Evolutionary conservation across 2,797 vertebrate species (phyloP), one percentile per base, ranked within the genome.

Genomic region (Malacoraja senta): DNA sequence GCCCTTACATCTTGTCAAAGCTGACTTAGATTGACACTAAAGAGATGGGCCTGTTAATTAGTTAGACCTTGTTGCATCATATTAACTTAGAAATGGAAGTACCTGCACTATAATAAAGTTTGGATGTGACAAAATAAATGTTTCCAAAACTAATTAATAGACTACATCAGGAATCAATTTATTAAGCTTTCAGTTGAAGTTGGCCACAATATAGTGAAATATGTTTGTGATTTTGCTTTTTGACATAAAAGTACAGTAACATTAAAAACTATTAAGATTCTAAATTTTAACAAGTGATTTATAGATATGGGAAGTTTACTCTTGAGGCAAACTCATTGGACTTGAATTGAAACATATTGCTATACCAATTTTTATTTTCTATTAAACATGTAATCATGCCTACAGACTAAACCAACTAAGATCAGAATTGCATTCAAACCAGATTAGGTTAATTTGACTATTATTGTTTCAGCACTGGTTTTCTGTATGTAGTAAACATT

Each of bases 101-200:
- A 12, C 26, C 29, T n/a, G 2, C 26, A 77, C 7, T 77, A n/a
- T 77, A 35, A 78, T 32, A 78, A 78, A 77, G 76, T 78, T 78
- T 78, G 77, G 32, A 78, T 78, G 77, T 78, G 77, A 78, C 77
- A 78, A 78, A 78, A 35, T 78, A 78, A 78, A 78, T 78, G n/a
- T 35, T 35, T 78, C 19, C 77, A 35, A 78, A 78, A 78, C 74
- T 9, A 77, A 77, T 29, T 77, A n/a, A 77, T 29, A 29, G 9
- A 77, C 24, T 76, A 78, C 76, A 78, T 10, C n/a, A 15, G 76
- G 29, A 24, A 17, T 78, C 77, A 78, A 78, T 78, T 78, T 78
- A 17, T 78, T 35, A 78, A 78, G 32, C n/a, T 35, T 15, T 78
- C 3, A 78, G 32, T 78, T 78, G 17, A 35, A 78, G 6, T 78